These are phyloP conservation scores for Harpagoxenus sublaevis DNA, from an alignment of 2,888 invertebrate genomes.

Conservation along the genomic window DNA sequence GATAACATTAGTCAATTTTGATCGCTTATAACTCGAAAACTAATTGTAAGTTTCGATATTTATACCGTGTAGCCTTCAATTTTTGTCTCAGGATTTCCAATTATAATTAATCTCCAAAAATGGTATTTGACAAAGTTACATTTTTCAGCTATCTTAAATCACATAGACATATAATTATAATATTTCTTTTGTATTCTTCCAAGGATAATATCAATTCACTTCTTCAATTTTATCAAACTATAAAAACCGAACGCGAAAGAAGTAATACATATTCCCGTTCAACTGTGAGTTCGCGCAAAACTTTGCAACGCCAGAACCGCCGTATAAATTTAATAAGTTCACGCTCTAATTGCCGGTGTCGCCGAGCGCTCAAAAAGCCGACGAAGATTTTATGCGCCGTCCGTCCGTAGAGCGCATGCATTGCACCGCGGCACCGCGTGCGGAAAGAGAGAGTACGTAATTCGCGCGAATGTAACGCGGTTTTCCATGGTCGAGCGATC, in stretches of 20 bases:
- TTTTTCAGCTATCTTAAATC: neutral
- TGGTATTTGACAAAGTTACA: neutral
- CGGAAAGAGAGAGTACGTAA: conserved; percentile 71
- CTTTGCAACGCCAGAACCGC: neutral
- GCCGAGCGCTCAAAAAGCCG: conserved; percentile 41
- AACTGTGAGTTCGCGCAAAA: neutral
- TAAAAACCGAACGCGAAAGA: neutral
- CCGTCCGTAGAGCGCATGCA: neutral
- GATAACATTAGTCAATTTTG: neutral
- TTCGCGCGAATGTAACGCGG: conserved; percentile 68
- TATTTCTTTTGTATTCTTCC: conserved; percentile 4
- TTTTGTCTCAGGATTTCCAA: neutral
- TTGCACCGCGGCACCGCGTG: conserved; percentile 15
- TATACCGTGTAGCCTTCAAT: neutral
- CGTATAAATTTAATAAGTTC: conserved; percentile 68
- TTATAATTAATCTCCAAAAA: neutral
- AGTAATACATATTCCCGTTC: neutral
- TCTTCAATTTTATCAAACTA: neutral
- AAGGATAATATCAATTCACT: neutral
- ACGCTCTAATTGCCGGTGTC: conserved; percentile 69
- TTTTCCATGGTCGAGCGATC: conserved; percentile 70
- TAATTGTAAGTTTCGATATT: neutral
- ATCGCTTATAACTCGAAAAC: neutral
- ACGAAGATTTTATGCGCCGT: conserved; percentile 45
- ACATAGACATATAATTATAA: neutral